phyloP scores from a whole-genome alignment of 2,797 vertebrate genomes.

The Acanthurus lineatus region DNA sequence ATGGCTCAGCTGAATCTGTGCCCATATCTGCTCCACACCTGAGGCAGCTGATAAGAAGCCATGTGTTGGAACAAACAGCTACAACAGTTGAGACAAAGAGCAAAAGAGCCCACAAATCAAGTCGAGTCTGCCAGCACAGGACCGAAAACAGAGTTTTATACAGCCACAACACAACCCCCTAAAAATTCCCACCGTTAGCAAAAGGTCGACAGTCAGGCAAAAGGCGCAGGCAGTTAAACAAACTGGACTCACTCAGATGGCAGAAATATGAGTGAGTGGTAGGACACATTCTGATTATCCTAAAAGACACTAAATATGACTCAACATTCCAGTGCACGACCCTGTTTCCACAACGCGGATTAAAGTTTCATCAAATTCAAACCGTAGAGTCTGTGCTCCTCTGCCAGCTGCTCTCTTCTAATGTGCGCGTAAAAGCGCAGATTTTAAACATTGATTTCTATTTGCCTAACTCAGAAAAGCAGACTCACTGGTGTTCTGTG shows the following conservation, averaged over 20 bases:
- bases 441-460: background rate
- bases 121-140: constrained; percentile 17
- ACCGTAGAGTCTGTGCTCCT: background rate
- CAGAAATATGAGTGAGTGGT: constrained; percentile 22
- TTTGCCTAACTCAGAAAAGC: too few species aligned
- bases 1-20: constrained; percentile 32
- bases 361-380: constrained; percentile 14
- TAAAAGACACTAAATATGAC: constrained; percentile 25
- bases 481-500: background rate
- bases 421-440: constrained; percentile 31
- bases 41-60: constrained; percentile 63
- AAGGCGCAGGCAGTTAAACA: constrained; percentile 48
- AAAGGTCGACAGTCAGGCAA: constrained; percentile 60
- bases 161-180: constrained; percentile 29
- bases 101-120: constrained; percentile 50
- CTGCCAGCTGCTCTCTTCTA: background rate
- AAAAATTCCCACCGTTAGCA: constrained; percentile 19
- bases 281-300: constrained; percentile 26
- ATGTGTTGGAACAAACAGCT: constrained; percentile 49
- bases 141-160: constrained; percentile 48
- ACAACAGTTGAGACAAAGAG: constrained; percentile 45
- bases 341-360: constrained; percentile 28
- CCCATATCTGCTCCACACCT: constrained; percentile 57
- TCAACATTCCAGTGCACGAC: constrained; percentile 28
- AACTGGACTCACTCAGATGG: constrained; percentile 23